phyloP scores from a whole-genome alignment of 2,888 invertebrate genomes.

The Cyclophora albipunctata region DNA sequence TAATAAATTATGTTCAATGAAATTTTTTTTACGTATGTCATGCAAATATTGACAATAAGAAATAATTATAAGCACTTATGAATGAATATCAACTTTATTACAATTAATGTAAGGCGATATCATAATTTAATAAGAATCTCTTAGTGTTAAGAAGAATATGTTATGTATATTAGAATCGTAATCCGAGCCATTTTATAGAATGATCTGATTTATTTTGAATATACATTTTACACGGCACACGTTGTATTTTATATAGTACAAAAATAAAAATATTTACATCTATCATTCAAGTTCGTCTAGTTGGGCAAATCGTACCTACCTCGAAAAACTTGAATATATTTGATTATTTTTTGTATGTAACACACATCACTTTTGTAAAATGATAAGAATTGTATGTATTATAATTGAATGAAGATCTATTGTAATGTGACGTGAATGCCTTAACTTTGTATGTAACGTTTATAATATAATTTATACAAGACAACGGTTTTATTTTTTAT shows the following conservation, averaged over 20 bases:
- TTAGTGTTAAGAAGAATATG: conserved; percentile 23
- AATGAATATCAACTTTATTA: conserved; percentile 12
- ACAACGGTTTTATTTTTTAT: no score
- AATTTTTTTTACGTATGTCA: conserved; percentile 24
- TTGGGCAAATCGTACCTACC: no score
- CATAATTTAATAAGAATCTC: conserved; percentile 33
- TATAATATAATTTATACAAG: conserved; percentile 19
- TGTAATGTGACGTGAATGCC: conserved; percentile 24
- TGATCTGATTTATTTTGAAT: conserved; percentile 23
- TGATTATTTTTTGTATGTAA: no score
- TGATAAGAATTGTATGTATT: no score
- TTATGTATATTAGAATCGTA: conserved; percentile 30
- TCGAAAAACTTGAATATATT: no score
- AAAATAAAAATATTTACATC: neutral
- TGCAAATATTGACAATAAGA: conserved; percentile 47
- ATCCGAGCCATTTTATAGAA: conserved; percentile 65
- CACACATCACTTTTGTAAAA: no score
- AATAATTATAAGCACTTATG: conserved; percentile 12
- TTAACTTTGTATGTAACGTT: conserved; percentile 37
- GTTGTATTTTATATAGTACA: conserved; percentile 16
- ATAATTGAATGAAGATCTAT: no score
- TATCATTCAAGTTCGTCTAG: no score
- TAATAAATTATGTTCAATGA: conserved; percentile 1
- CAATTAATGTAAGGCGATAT: conserved; percentile 30
- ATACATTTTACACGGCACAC: conserved; percentile 12